Percentiles rank a stretch among this genome's conserved stretches.
phyloP scores from a whole-genome alignment of 2,888 invertebrate species.

The Scaptomyza cyrtandrae region DNA sequence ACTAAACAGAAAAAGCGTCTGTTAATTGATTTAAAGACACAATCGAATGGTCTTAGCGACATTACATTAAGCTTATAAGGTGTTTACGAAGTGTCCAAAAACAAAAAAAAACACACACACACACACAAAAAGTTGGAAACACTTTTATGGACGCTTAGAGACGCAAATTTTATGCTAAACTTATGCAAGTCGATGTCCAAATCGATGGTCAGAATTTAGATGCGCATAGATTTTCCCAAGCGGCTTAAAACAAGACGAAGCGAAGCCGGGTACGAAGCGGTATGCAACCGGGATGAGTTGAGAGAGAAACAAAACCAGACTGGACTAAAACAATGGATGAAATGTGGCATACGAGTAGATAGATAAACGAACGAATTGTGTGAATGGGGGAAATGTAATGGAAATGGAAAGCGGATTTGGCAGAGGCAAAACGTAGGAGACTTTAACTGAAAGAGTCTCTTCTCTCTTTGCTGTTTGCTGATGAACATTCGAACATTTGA shows the following conservation, averaged over 20 bases:
- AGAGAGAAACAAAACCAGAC: no score
- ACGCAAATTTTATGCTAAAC: constrained; percentile 66
- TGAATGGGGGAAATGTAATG: background rate
- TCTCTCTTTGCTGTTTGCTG: constrained; percentile 9
- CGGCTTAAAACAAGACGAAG: constrained; percentile 34
- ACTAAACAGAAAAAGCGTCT: constrained; percentile 1
- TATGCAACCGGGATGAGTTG: background rate
- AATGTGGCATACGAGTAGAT: constrained; percentile 8
- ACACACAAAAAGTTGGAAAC: constrained; percentile 31
- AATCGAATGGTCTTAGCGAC: constrained; percentile 45
- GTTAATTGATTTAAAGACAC: constrained; percentile 75
- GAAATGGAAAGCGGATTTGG: background rate
- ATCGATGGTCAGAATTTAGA: constrained; percentile 52
- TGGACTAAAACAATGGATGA: constrained; percentile 15
- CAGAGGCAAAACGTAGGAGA: no score
- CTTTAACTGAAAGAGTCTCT: constrained; percentile 9
- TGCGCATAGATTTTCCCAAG: constrained; percentile 62
- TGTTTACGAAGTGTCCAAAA: constrained; percentile 58
- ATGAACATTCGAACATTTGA: no score
- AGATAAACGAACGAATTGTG: constrained; percentile 12
- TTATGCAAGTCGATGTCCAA: constrained; percentile 58
- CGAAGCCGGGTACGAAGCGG: no score
- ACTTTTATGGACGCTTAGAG: constrained; percentile 55
- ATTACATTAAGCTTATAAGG: constrained; percentile 78
- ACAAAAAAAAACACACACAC: constrained; percentile 4